Percentiles rank a stretch among this genome's conserved stretches.
Evolutionary conservation across 2,888 invertebrate genomes (phyloP).

Genomic region (Orthosia incerta): DNA sequence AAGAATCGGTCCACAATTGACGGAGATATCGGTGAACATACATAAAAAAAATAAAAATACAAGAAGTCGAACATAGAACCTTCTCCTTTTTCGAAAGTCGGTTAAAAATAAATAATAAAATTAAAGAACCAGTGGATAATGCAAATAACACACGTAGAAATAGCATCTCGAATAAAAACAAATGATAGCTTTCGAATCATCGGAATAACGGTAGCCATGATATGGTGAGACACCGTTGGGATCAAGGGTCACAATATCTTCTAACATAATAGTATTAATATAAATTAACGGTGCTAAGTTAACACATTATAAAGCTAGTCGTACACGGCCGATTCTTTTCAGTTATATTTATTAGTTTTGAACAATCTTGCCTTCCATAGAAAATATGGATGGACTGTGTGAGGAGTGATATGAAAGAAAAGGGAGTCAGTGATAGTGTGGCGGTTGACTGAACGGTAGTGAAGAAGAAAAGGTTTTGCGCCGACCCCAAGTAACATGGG

Average conservation of each 20-base stretch:
- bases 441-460: too few species aligned
- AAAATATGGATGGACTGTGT: too few species aligned
- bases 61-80: too few species aligned
- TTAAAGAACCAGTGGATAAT: neutral
- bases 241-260: constrained; percentile 35
- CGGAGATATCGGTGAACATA: too few species aligned
- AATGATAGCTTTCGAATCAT: constrained; percentile 2
- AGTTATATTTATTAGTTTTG: neutral
- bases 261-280: neutral
- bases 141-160: constrained; percentile 1
- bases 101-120: neutral
- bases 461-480: too few species aligned
- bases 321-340: neutral
- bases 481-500: too few species aligned
- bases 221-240: constrained; percentile 2
- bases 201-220: constrained; percentile 27
- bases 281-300: constrained; percentile 1
- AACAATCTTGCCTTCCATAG: too few species aligned
- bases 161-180: neutral
- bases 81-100: too few species aligned
- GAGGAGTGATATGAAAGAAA: too few species aligned
- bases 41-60: too few species aligned
- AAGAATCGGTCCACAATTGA: too few species aligned
- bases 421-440: too few species aligned
- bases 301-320: constrained; percentile 3